Base-by-base conservation (phyloP, 2,888 invertebrate species). In the Synanthedon tipuliformis region DNA sequence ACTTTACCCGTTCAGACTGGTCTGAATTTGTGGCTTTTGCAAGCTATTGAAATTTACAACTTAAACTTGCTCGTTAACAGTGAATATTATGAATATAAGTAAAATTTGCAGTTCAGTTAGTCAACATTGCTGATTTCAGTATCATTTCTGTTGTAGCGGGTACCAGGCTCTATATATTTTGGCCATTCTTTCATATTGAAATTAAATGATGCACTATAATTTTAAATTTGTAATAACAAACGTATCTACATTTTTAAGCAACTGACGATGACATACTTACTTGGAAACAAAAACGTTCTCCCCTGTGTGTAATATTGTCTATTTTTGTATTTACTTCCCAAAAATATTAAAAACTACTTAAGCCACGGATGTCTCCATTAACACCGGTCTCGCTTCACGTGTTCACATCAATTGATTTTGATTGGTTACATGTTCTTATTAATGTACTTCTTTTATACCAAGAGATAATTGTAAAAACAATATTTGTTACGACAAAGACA, bases 271-370 rank as follows among this genome's bases (percentile, higher is more conserved):
- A 34, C 34, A 34, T 34, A 34, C 34, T 34, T 34, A 34, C 68
- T 66, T 68, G 59, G 23, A 54, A 56, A 58, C 65, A 65, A 75
- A 74, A 69, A 69, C 62, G 63, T 62, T 63, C 68, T 71, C 78
- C 81, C 77, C 68, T 55, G 60, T 60, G 68, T 55, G 60, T 60
- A 68, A 66, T 74, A 66, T 69, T 60, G 62, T 78, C 80, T 85
- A 82, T 83, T 82, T 78, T 66, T 60, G 70, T 69, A 64, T 57
- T 68, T 68, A 73, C 80, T 76, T 81, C 80, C 81, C 75, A 69
- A 81, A 81, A 84, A 82, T 86, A 86, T 86, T 85, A 85, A 85
- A 85, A 84, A 80, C 71, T 77, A 81, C 81, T 86, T 82, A 84
- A 67, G 57, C 59, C 57, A 62, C 75, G 86, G 86, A 86, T 82